A percentile compares a stretch with the other conserved stretches of the same genome.
phyloP scores from a whole-genome alignment of 1,140 invertebrate species.

The Ectropis grisescens region DNA sequence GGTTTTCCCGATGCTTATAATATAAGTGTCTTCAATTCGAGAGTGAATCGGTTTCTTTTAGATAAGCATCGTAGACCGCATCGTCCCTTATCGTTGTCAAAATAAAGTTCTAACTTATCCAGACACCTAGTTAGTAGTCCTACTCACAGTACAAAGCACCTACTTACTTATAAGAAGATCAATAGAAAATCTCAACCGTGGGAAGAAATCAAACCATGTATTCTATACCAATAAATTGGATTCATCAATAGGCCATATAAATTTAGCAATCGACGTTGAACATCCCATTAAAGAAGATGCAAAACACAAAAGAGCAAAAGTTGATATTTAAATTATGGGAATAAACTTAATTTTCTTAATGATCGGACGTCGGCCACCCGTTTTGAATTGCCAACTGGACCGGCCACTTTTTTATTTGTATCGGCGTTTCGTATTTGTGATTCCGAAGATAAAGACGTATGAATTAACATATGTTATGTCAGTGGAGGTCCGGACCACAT shows the following conservation, averaged over 20 bases:
- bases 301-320: slow-evolving; percentile 1
- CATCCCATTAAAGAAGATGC: slow-evolving; percentile 27
- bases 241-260: slow-evolving; percentile 41
- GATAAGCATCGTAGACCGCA: too few relatives aligned
- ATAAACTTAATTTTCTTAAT: slow-evolving; percentile 64
- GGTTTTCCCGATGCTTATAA: too few relatives aligned
- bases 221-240: slow-evolving; percentile 49
- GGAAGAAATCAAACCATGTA: too few relatives aligned
- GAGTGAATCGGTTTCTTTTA: too few relatives aligned
- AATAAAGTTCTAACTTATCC: too few relatives aligned
- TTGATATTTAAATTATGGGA: slow-evolving; percentile 65
- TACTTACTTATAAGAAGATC: too few relatives aligned
- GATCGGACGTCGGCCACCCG: slow-evolving; percentile 56
- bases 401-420: slow-evolving; percentile 5
- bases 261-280: slow-evolving; percentile 35
- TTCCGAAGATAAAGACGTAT: slow-evolving; percentile 64
- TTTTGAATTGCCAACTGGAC: slow-evolving; percentile 48
- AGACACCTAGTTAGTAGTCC: too few relatives aligned
- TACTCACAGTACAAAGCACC: too few relatives aligned
- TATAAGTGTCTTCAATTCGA: too few relatives aligned
- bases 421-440: slow-evolving; percentile 54
- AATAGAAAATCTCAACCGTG: too few relatives aligned
- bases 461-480: slow-evolving; percentile 67
- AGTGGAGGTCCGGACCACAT: slow-evolving; percentile 47
- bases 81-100: too few relatives aligned